These are phyloP conservation scores for Shargacucullia verbasci DNA, from an alignment of 2,888 invertebrate genomes.

Conservation along the genomic window DNA sequence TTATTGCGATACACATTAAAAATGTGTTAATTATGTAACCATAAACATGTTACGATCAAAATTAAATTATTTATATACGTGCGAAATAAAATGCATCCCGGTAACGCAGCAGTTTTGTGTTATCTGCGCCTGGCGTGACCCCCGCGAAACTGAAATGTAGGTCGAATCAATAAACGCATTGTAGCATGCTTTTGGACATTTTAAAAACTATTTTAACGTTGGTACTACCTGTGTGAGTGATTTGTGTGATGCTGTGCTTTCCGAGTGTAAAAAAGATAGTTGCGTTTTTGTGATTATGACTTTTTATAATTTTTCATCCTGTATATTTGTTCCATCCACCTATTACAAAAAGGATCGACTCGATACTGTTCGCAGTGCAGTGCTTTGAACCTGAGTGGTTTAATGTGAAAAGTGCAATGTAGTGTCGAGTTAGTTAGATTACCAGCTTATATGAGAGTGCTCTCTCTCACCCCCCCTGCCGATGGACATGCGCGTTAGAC, in stretches of 20 bases:
- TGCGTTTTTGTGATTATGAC: slow-evolving; percentile 34
- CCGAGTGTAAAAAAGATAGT: slow-evolving; percentile 30
- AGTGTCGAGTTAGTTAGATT: slow-evolving; percentile 31
- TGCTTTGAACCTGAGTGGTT: slow-evolving; percentile 38
- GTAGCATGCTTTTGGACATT: slow-evolving; percentile 52
- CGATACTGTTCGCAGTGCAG: slow-evolving; percentile 6
- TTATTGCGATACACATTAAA: slow-evolving; percentile 28
- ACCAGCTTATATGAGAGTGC: slow-evolving; percentile 38
- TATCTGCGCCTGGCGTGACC: slow-evolving; percentile 60
- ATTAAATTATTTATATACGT: slow-evolving; percentile 13
- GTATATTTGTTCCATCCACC: slow-evolving; percentile 13
- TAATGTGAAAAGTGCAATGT: slow-evolving; percentile 51
- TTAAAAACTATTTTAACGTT: slow-evolving; percentile 37
- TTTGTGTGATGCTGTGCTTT: slow-evolving; percentile 19
- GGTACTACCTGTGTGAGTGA: slow-evolving; percentile 35
- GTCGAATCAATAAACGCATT: slow-evolving; percentile 70
- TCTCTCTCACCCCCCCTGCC: slow-evolving; percentile 32
- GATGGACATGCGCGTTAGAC: slow-evolving; percentile 54
- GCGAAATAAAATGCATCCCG: slow-evolving; percentile 45
- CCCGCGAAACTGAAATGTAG: slow-evolving; percentile 63
- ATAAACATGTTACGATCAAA: slow-evolving; percentile 8
- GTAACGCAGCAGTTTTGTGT: slow-evolving; percentile 49
- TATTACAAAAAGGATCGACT: slow-evolving; percentile 23
- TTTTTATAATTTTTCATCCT: too few relatives aligned
- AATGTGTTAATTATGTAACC: slow-evolving; percentile 17